A percentile compares a stretch with the other conserved stretches of the same genome.
Evolutionary conservation across 1,140 invertebrate genomes (phyloP).

Genomic region (Lanistes nyassanus): DNA sequence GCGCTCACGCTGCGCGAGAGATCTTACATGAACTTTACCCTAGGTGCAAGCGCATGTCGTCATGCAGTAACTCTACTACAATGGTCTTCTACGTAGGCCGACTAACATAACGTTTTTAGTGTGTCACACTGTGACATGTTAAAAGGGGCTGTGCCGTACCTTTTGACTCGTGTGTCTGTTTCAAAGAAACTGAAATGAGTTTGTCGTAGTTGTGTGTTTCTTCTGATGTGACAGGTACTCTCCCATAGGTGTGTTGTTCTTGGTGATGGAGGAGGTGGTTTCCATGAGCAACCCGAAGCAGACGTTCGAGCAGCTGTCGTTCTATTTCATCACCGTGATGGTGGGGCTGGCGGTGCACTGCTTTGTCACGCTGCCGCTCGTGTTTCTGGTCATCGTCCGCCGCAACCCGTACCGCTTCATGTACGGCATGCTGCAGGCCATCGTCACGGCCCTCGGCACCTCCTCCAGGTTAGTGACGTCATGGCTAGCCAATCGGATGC

Average conservation of each 20-base stretch:
- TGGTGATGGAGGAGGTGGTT: conserved; percentile 88
- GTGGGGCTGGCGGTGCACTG: conserved; percentile 57
- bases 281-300: conserved; percentile 77
- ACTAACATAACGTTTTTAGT: no score
- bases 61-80: no score
- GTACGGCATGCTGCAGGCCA: conserved; percentile 53
- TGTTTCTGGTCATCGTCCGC: conserved; percentile 58
- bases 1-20: no score
- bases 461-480: conserved; percentile 56
- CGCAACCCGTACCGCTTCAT: conserved; percentile 56
- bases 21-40: no score
- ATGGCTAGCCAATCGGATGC: no score
- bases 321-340: conserved; percentile 61
- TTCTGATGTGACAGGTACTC: conserved; percentile 83
- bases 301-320: conserved; percentile 51
- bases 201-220: no score
- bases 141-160: no score
- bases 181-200: no score
- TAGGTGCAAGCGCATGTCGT: no score
- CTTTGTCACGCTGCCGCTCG: conserved; percentile 53
- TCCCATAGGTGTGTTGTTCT: conserved; percentile 88
- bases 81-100: no score
- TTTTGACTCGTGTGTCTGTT: no score
- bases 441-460: conserved; percentile 63
- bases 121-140: no score